Base-by-base conservation (phyloP, 2,797 vertebrate genomes). In the Melanogrammus aeglefinus region DNA sequence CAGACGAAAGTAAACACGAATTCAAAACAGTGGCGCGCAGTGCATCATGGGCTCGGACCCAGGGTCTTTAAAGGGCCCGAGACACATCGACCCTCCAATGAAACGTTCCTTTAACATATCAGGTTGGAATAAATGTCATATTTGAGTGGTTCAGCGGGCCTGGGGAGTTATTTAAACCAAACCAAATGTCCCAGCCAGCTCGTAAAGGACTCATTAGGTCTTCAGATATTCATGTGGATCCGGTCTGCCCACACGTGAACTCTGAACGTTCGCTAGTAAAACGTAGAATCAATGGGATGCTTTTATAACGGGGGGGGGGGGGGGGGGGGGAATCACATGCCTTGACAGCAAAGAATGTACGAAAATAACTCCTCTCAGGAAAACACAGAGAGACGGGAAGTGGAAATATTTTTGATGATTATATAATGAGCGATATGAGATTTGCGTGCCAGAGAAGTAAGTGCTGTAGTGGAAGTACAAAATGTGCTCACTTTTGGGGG, bases 321-420 rank as follows among this genome's bases (percentile, higher is more conserved):
- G 84, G n/a, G 57, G 57, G 84, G 76, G 82, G 84, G 80, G 85
- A 77, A 78, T 70, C 66, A 74, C 83, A 89, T 88, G 86, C 89
- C 88, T 84, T 89, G 91, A 93, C 92, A 93, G 91, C 87, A 79
- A 91, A 90, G 92, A 94, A 94, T 94, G 93, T 94, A 93, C 74
- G 66, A 75, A 80, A 79, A 90, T 14, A 86, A 71, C 82, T 86
- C 39, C 63, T 27, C 63, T 69, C 63, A 63, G 18, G 16, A 57
- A 57, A 57, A 57, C 4, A 4, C n/a, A 27, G 24, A 8, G 72
- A 87, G 79, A 86, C 86, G 75, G 82, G 81, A 77, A n/a, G 36
- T 39, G 27, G 1, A 77, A 83, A 73, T 75, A 78, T 29, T 89
- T 78, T 24, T 51, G 75, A 76, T 85, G 29, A 83, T 72, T 83